Percentiles rank a stretch among this genome's conserved stretches.
These are phyloP conservation scores for Mobula birostris DNA, from an alignment of 2,113 vertebrate species.

Conservation along the genomic window DNA sequence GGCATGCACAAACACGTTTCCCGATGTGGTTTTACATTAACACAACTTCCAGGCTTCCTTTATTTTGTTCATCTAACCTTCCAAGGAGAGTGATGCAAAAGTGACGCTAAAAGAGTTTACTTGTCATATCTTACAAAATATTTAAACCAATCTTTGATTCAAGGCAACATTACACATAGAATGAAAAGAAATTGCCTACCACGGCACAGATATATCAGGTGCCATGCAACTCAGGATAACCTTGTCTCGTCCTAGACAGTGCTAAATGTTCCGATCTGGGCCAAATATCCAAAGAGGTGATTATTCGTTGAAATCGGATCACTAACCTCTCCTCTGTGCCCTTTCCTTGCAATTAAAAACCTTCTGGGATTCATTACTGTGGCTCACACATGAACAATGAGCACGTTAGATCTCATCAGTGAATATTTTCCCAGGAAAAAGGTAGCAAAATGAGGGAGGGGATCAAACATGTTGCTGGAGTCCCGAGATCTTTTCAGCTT, in stretches of 20 bases:
- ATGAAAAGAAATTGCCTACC: background rate
- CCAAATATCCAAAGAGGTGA: background rate
- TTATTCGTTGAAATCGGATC: background rate
- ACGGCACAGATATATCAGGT: background rate
- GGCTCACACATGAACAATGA: background rate
- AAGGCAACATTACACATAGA: background rate
- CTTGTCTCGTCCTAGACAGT: background rate
- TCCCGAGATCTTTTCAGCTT: too few relatives aligned
- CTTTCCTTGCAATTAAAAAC: background rate
- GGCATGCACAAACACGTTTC: too few relatives aligned
- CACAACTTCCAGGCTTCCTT: background rate
- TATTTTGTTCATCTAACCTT: background rate
- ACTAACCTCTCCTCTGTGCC: background rate
- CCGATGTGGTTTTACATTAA: too few relatives aligned
- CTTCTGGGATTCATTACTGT: background rate
- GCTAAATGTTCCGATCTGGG: background rate
- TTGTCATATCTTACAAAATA: background rate
- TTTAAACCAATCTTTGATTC: background rate
- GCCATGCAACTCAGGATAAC: background rate
- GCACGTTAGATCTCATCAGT: background rate
- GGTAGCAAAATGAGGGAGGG: too few relatives aligned
- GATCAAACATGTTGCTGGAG: too few relatives aligned
- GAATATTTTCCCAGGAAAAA: too few relatives aligned
- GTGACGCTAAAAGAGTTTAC: too few relatives aligned
- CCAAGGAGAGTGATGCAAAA: background rate